These are phyloP conservation scores for Drosophila longiperda DNA, from an alignment of 2,888 invertebrate genomes.

Conservation along the genomic window DNA sequence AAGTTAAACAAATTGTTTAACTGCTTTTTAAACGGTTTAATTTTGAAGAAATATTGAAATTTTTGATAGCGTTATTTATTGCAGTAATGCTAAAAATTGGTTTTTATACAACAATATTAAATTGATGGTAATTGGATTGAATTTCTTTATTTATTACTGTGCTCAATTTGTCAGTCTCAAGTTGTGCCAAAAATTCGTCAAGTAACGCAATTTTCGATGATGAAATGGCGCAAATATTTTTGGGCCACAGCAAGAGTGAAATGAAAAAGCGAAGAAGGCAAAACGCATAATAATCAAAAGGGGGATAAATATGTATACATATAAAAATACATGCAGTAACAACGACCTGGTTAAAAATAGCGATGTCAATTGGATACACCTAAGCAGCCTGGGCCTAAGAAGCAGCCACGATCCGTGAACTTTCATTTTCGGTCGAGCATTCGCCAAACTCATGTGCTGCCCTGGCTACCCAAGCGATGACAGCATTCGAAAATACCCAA, in stretches of 20 bases:
- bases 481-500: slow-evolving; percentile 55
- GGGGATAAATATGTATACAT: neutral
- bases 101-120: neutral
- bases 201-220: slow-evolving; percentile 67
- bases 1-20: neutral
- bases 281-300: neutral
- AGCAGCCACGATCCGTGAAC: slow-evolving; percentile 39
- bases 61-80: slow-evolving; percentile 2
- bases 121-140: neutral
- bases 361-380: slow-evolving; percentile 24
- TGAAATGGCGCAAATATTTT: slow-evolving; percentile 67
- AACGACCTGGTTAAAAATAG: slow-evolving; percentile 27
- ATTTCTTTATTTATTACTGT: slow-evolving; percentile 11
- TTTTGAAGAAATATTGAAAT: slow-evolving; percentile 2
- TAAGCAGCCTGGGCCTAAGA: neutral
- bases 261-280: slow-evolving; percentile 34
- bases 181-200: slow-evolving; percentile 28
- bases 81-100: neutral
- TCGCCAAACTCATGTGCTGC: slow-evolving; percentile 38
- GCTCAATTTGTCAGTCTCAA: slow-evolving; percentile 40
- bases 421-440: slow-evolving; percentile 50
- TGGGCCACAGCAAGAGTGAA: slow-evolving; percentile 30
- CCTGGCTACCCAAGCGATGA: slow-evolving; percentile 70
- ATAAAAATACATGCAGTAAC: neutral
- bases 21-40: neutral